Evolutionary conservation across 2,888 invertebrate species (phyloP).

Genomic region (Cenopis cana): DNA sequence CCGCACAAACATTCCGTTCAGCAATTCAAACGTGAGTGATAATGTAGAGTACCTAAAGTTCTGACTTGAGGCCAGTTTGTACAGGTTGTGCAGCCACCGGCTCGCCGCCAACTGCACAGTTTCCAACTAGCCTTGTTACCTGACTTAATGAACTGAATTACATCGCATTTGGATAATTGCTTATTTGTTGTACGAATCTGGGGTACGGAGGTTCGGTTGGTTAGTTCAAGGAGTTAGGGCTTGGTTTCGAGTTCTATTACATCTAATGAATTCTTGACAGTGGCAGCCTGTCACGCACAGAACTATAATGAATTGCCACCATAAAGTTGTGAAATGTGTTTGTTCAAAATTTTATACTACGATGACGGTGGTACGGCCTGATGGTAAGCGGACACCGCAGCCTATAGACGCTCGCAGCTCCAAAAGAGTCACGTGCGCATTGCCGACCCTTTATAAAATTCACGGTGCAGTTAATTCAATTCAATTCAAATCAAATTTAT

Average conservation of each 20-base stretch:
- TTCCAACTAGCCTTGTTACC: slow-evolving; percentile 50
- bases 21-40: slow-evolving; percentile 4
- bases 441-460: too few relatives aligned
- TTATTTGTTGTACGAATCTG: slow-evolving; percentile 14
- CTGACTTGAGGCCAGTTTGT: not conserved
- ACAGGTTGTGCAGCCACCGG: slow-evolving; percentile 1
- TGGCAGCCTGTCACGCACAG: not conserved
- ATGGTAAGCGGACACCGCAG: too few relatives aligned
- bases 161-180: slow-evolving; percentile 31
- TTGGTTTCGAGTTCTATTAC: not conserved
- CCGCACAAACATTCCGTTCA: not conserved
- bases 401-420: too few relatives aligned
- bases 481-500: too few relatives aligned
- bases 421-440: too few relatives aligned
- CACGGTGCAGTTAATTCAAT: too few relatives aligned
- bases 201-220: not conserved
- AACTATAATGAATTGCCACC: too few relatives aligned
- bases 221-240: not conserved
- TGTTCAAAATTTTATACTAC: too few relatives aligned
- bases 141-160: slow-evolving; percentile 57
- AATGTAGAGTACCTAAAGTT: not conserved
- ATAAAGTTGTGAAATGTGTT: too few relatives aligned
- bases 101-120: slow-evolving; percentile 19
- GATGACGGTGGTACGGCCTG: too few relatives aligned
- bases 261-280: too few relatives aligned